These are phyloP conservation scores for Drosophila flavopinicola DNA, from an alignment of 2,888 invertebrate genomes.

Conservation along the genomic window DNA sequence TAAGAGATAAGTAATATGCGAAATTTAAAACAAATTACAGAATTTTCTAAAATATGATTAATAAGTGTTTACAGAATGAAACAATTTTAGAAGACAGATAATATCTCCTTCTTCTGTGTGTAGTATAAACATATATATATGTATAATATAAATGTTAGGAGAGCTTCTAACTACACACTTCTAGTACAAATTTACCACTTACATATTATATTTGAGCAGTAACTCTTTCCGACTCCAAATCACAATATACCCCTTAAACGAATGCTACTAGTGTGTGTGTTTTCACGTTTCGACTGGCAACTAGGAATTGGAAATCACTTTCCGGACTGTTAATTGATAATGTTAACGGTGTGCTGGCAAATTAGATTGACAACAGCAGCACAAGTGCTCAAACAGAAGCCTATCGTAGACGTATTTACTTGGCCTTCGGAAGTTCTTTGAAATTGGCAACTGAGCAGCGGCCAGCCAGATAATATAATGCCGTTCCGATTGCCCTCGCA, in stretches of 20 bases:
- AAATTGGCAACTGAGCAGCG: conserved; percentile 15
- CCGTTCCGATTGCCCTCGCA: conserved; percentile 3
- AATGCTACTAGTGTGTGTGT: neutral
- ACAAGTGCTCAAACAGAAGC: conserved; percentile 49
- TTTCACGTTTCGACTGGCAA: conserved; percentile 21
- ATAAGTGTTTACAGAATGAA: too few relatives aligned
- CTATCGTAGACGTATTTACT: conserved; percentile 34
- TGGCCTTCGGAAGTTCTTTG: conserved; percentile 45
- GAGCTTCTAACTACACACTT: too few relatives aligned
- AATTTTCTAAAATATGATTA: too few relatives aligned
- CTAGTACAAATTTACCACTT: neutral
- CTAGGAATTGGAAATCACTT: conserved; percentile 54
- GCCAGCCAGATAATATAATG: conserved; percentile 18
- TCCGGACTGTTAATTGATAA: conserved; percentile 72
- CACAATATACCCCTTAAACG: conserved; percentile 28
- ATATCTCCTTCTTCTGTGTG: too few relatives aligned
- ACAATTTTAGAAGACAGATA: too few relatives aligned
- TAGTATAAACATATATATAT: too few relatives aligned
- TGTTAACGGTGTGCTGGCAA: conserved; percentile 64
- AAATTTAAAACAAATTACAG: too few relatives aligned
- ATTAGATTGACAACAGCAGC: conserved; percentile 57
- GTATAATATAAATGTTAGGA: too few relatives aligned
- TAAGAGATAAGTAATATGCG: too few relatives aligned
- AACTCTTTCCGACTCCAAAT: neutral
- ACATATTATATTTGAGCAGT: neutral